Conservation (phyloP, 2,888 invertebrate genomes). For the Biston betularia region DNA sequence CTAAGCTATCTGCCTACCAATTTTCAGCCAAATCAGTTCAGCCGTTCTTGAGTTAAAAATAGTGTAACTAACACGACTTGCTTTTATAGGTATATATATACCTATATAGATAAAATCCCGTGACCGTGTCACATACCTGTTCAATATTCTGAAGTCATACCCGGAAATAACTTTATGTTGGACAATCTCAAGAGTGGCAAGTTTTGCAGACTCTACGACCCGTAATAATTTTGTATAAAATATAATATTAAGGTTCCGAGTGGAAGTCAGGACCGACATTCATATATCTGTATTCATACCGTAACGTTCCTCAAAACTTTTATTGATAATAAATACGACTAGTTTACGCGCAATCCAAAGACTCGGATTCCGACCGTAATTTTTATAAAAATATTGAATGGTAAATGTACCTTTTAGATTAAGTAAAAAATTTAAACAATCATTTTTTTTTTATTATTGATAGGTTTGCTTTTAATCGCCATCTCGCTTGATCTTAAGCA, state of each 20-base stretch:
- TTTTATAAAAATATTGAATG: conserved; percentile 2
- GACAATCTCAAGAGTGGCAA: conserved; percentile 15
- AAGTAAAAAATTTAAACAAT: no score
- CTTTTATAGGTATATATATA: no score
- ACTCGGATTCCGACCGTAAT: conserved; percentile 3
- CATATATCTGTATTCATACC: conserved; percentile 35
- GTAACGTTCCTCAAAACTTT: conserved; percentile 37
- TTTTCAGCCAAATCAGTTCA: no score
- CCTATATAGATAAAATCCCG: no score
- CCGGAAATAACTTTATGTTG: conserved; percentile 16
- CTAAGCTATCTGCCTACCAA: no score
- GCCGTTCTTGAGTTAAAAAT: no score
- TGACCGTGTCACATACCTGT: not conserved
- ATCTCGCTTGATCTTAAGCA: no score
- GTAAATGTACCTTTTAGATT: not conserved
- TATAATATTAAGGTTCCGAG: conserved; percentile 27
- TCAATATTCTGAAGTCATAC: conserved; percentile 13
- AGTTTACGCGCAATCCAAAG: conserved; percentile 24
- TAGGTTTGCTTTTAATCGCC: no score
- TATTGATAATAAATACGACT: conserved; percentile 35
- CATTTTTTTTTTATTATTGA: no score
- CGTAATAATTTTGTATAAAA: conserved; percentile 33
- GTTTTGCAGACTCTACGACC: conserved; percentile 19
- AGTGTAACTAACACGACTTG: no score
- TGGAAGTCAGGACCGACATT: conserved; percentile 23